Percentiles rank a stretch among this genome's conserved stretches.
These are phyloP conservation scores for Bombus breviceps DNA, from an alignment of 1,140 invertebrate species.

Conservation along the genomic window DNA sequence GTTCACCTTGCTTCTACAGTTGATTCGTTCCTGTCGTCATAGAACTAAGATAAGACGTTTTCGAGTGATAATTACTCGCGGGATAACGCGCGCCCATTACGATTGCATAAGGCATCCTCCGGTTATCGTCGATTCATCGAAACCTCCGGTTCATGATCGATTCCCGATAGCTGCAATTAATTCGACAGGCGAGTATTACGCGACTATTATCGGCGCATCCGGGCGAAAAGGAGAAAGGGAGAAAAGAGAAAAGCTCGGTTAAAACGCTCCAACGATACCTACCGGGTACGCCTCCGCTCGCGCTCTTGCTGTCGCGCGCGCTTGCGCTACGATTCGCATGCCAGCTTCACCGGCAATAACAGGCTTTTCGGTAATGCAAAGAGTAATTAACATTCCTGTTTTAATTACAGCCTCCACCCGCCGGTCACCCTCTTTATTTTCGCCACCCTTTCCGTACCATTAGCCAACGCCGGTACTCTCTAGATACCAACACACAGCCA, in stretches of 20 bases:
- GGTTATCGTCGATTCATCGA: slow-evolving; percentile 45
- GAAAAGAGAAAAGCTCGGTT: slow-evolving; percentile 20
- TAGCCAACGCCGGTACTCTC: slow-evolving; percentile 62
- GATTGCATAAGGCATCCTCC: slow-evolving; percentile 28
- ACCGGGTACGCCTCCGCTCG: slow-evolving; percentile 28
- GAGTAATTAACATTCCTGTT: slow-evolving; percentile 82
- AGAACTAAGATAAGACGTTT: slow-evolving; percentile 53
- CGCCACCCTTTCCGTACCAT: slow-evolving; percentile 71
- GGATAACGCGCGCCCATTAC: slow-evolving; percentile 35
- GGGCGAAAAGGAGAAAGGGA: slow-evolving; percentile 9
- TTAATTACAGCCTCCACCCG: slow-evolving; percentile 78
- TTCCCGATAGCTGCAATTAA: slow-evolving; percentile 48
- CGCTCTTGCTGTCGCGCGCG: slow-evolving; percentile 21
- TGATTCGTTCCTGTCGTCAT: slow-evolving; percentile 2
- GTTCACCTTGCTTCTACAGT: background rate
- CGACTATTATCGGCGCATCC: slow-evolving; percentile 29
- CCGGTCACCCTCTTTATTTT: slow-evolving; percentile 75
- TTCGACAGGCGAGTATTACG: slow-evolving; percentile 47
- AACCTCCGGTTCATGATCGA: slow-evolving; percentile 34
- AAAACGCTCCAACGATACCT: slow-evolving; percentile 28
- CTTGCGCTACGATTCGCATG: slow-evolving; percentile 25
- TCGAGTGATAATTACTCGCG: slow-evolving; percentile 6
- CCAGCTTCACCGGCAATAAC: slow-evolving; percentile 72
- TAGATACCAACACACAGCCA: background rate
- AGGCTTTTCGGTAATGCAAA: slow-evolving; percentile 81